A percentile compares a stretch with the other conserved stretches of the same genome.
phyloP scores from a whole-genome alignment of 2,113 vertebrate genomes.

The Dasyprocta punctata region DNA sequence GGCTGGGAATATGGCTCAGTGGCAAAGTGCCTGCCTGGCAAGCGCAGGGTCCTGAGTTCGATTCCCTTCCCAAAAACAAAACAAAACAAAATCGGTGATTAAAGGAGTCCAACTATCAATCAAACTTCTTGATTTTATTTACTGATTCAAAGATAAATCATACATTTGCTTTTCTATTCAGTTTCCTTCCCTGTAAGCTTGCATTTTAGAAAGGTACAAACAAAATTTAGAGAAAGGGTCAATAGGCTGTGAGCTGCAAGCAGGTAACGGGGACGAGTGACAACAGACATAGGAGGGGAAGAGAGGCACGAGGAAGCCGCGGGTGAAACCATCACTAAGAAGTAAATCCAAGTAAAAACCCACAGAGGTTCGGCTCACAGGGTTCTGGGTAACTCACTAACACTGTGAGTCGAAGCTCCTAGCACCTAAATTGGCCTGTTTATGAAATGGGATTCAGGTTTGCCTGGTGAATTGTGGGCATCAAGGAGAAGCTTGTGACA shows the following conservation, averaged over 20 bases:
- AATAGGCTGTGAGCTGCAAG: background rate
- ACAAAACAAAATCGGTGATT: constrained; percentile 16
- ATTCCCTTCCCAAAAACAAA: too few species aligned
- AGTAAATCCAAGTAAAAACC: too few species aligned
- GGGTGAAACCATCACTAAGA: background rate
- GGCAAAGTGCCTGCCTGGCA: too few species aligned
- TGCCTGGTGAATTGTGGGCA: too few species aligned
- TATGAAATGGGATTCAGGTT: background rate
- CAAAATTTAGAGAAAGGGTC: background rate
- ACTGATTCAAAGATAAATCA: background rate
- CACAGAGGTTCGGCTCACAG: background rate
- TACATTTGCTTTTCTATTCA: background rate
- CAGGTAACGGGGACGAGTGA: background rate
- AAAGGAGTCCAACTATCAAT: background rate
- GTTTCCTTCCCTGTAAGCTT: background rate
- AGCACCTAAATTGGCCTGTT: background rate
- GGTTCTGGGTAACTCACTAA: background rate
- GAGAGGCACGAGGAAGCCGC: background rate
- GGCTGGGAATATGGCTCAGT: too few species aligned
- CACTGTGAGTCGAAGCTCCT: background rate
- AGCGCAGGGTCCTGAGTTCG: too few species aligned
- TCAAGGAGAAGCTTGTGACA: background rate
- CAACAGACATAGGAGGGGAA: background rate
- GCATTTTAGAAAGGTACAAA: background rate
- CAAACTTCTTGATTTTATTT: background rate